phyloP scores from a whole-genome alignment of 2,113 vertebrate species.

The Puma concolor region DNA sequence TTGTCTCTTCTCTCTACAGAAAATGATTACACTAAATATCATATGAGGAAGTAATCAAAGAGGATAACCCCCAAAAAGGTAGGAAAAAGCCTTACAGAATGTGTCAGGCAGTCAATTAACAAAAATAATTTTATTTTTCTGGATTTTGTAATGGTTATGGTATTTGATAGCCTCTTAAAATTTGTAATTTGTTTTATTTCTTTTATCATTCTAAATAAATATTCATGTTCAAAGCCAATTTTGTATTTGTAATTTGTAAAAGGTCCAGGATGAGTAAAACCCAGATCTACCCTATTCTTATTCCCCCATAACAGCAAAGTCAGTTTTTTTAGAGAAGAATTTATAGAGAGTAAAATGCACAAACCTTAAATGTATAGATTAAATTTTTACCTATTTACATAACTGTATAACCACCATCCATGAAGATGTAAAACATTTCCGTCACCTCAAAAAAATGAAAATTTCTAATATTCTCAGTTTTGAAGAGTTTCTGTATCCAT shows the following conservation, averaged over 20 bases:
- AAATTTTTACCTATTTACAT: neutral
- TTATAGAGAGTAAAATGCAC: neutral
- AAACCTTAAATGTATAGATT: neutral
- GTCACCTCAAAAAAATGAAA: neutral
- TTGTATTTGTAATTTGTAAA: constrained; percentile 24
- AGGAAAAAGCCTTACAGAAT: neutral
- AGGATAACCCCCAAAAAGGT: neutral
- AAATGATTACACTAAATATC: neutral
- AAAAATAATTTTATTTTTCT: constrained; percentile 28
- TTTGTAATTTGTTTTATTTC: neutral
- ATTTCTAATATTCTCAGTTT: neutral
- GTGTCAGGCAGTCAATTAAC: neutral
- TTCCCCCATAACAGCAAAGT: neutral
- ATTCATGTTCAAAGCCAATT: neutral
- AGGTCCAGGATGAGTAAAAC: neutral
- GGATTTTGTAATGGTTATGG: neutral
- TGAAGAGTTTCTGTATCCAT: neutral
- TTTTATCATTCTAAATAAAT: constrained; percentile 29
- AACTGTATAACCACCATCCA: neutral
- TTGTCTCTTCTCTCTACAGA: neutral
- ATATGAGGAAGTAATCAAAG: neutral
- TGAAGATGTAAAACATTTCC: neutral
- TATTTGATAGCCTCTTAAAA: neutral
- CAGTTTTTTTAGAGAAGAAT: neutral
- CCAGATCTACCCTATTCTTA: neutral